phyloP scores from a whole-genome alignment of 2,113 vertebrate genomes.

The Halichoeres trimaculatus region DNA sequence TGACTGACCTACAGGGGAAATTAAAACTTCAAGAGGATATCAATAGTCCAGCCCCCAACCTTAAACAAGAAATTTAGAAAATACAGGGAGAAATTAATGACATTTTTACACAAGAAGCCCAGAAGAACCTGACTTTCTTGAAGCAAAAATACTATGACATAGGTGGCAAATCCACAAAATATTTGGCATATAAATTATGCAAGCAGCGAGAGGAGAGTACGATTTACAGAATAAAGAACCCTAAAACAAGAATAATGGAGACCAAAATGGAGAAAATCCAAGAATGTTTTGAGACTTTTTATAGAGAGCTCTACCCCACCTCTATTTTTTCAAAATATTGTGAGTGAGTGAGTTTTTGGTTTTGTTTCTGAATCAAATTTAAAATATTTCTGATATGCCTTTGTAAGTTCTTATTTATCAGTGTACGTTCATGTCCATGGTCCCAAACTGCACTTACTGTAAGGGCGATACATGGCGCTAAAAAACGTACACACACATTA shows the following conservation, averaged over 20 bases:
- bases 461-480: too few relatives aligned
- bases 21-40: background rate
- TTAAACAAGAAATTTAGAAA: background rate
- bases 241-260: background rate
- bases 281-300: too few relatives aligned
- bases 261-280: too few relatives aligned
- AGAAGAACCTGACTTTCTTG: background rate
- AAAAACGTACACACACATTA: too few relatives aligned
- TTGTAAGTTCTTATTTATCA: too few relatives aligned
- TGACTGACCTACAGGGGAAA: background rate
- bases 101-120: background rate
- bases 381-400: too few relatives aligned
- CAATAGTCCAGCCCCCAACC: background rate
- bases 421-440: too few relatives aligned
- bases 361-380: too few relatives aligned
- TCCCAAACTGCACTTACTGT: too few relatives aligned
- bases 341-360: too few relatives aligned
- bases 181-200: background rate
- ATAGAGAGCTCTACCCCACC: too few relatives aligned
- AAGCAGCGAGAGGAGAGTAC: background rate
- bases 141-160: conserved; percentile 2
- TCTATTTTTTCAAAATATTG: too few relatives aligned
- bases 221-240: conserved; percentile 3
- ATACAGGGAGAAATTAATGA: background rate
- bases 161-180: background rate